Base-by-base conservation (phyloP, 2,797 vertebrate species). In the Avahi laniger region DNA sequence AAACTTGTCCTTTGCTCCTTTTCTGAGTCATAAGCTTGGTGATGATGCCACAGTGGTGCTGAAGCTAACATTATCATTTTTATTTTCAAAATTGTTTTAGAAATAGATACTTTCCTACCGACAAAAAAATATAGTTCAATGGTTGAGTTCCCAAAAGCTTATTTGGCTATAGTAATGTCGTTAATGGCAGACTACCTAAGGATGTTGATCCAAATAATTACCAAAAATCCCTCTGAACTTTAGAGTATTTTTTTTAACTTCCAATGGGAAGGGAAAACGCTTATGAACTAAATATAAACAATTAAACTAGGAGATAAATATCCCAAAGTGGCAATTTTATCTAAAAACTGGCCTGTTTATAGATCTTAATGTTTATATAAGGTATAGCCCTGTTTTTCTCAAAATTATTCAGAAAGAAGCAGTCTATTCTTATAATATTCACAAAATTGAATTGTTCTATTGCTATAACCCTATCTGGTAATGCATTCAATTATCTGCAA, bases 331-430 rank as follows among this genome's bases (percentile, higher is more conserved):
- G 89, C 72, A 97, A 96, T 1, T 96, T 82, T 94, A 95, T 97
- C 91, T 95, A 70, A 92, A 86, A 54, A 61, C 28, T 70, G 69
- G 5, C 28, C 93, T 93, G 10, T 78, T 65, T 78, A 95, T 48
- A 96, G 83, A 97, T 61, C 86, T 97, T 96, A 97, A 94, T 1
- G 10, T 89, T 97, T 90, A 90, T 65, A 96, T 69, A 97, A 97
- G 63, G 73, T 93, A 89, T 87, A 93, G 95, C 79, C 79, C 50
- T 96, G 70, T 18, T 57, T 91, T 97, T 97, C 97, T 95, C 93
- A 94, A 97, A 98, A 98, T 85, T 72, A 63, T n/a, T 94, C 83
- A 97, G 90, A 97, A 89, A 97, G 93, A 50, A 95, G 11, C 50
- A 93, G 20, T 48, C 52, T 35, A 89, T 73, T 92, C 80, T 81